phyloP scores from a whole-genome alignment of 2,113 vertebrate genomes.

The Pelecanoides urinatrix region DNA sequence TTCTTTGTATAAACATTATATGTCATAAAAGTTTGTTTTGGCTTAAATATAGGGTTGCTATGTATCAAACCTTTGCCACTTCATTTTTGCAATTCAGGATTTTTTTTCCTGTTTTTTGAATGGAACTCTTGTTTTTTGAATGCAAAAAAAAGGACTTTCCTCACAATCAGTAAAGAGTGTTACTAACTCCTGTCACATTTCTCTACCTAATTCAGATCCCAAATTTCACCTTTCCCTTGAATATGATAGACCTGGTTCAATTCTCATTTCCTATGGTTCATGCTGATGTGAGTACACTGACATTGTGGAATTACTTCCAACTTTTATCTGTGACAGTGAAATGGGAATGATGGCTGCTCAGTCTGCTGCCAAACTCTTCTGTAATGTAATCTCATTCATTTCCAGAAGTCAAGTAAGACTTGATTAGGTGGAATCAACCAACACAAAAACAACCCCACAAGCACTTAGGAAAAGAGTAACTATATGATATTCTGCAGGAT shows the following conservation, averaged over 20 bases:
- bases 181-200: neutral
- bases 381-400: neutral
- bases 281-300: neutral
- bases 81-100: neutral
- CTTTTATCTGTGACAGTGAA: neutral
- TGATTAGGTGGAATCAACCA: neutral
- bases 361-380: neutral
- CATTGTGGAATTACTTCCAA: neutral
- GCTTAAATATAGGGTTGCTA: neutral
- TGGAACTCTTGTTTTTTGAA: neutral
- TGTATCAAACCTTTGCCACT: neutral
- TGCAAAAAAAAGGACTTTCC: neutral
- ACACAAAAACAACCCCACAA: neutral
- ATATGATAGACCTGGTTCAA: neutral
- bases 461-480: neutral
- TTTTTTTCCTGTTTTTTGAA: neutral
- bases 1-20: neutral
- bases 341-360: neutral
- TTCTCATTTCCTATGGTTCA: neutral
- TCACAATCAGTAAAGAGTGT: neutral
- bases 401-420: neutral
- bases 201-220: neutral
- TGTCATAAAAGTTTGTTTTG: neutral
- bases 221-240: neutral
- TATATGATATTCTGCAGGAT: neutral